Conservation (phyloP, 1,140 invertebrate genomes). For the Colletes latitarsis region DNA sequence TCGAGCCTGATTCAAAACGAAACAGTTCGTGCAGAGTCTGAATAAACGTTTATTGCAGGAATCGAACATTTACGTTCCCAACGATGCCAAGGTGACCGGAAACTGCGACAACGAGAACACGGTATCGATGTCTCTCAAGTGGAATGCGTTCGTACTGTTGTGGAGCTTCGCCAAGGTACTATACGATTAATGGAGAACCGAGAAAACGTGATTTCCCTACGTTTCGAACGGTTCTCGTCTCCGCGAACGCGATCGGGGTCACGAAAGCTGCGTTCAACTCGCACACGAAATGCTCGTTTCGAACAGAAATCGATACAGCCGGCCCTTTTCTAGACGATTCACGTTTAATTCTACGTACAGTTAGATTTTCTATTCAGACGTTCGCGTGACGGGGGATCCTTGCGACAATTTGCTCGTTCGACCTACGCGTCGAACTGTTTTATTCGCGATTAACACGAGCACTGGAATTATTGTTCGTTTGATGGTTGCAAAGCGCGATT, state of each 20-base stretch:
- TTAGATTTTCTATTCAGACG: constrained; percentile 5
- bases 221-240: background rate
- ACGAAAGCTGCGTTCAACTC: background rate
- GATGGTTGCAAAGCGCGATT: background rate
- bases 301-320: constrained; percentile 23
- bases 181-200: background rate
- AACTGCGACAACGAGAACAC: constrained; percentile 86
- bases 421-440: background rate
- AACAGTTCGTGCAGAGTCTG: too few species aligned
- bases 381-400: constrained; percentile 21
- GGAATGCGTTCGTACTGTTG: constrained; percentile 86
- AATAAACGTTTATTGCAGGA: constrained; percentile 77
- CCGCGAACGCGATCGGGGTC: background rate
- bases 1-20: background rate
- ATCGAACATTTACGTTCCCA: constrained; percentile 85
- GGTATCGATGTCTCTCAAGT: constrained; percentile 86
- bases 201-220: background rate
- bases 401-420: background rate
- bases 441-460: background rate
- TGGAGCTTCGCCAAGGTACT: constrained; percentile 87
- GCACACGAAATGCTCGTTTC: constrained; percentile 9
- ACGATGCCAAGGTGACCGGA: constrained; percentile 84
- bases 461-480: background rate
- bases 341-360: constrained; percentile 12
- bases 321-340: constrained; percentile 18